phyloP scores from a whole-genome alignment of 2,113 vertebrate genomes.

The Protobothrops flavoviridis region DNA sequence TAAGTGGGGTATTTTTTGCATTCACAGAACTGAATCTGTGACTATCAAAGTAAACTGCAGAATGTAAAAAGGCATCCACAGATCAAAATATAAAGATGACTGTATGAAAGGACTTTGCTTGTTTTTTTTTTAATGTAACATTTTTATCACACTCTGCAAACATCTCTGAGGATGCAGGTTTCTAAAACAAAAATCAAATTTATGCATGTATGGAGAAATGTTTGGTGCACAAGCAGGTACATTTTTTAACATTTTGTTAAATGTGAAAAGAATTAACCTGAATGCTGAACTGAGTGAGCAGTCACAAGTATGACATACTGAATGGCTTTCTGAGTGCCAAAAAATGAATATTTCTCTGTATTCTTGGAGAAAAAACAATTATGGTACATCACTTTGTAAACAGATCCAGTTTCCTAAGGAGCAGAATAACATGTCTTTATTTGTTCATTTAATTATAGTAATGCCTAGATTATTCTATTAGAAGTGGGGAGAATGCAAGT shows the following conservation, averaged over 20 bases:
- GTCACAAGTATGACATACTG: neutral
- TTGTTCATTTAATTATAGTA: neutral
- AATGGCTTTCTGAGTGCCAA: neutral
- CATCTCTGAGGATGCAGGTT: too few relatives aligned
- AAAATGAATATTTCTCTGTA: neutral
- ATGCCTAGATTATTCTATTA: neutral
- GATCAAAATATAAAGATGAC: too few relatives aligned
- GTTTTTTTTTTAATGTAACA: too few relatives aligned
- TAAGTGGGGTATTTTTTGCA: too few relatives aligned
- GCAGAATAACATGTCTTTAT: neutral
- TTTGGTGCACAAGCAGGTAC: neutral
- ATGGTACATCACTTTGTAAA: neutral
- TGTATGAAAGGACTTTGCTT: too few relatives aligned
- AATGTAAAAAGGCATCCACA: too few relatives aligned
- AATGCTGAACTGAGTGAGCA: neutral
- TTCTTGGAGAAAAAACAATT: neutral
- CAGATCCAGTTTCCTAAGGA: neutral
- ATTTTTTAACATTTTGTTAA: neutral
- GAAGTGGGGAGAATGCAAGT: slow-evolving; percentile 22
- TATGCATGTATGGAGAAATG: too few relatives aligned
- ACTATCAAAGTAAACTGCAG: too few relatives aligned
- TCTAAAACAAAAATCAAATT: too few relatives aligned
- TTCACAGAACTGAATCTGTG: too few relatives aligned
- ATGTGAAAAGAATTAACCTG: neutral
- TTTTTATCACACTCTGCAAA: too few relatives aligned